A percentile compares a stretch with the other conserved stretches of the same genome.
Evolutionary conservation across 2,113 vertebrate species (phyloP).

Genomic region (Microcebus jonahi): DNA sequence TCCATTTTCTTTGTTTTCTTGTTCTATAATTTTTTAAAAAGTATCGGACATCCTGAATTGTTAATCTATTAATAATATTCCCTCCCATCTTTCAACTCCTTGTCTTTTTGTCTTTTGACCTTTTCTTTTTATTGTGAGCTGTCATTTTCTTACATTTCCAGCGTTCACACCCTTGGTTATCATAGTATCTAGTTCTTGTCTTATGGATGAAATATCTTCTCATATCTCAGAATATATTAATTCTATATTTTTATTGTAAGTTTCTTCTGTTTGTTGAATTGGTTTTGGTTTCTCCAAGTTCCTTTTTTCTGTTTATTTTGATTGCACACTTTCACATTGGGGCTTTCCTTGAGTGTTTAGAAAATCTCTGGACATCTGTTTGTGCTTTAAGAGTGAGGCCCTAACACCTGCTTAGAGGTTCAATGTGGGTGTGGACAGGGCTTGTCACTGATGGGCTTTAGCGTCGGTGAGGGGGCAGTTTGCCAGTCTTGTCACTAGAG

Average conservation of each 20-base stretch:
- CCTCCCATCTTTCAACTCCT: not conserved
- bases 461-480: not conserved
- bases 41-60: not conserved
- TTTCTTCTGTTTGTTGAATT: not conserved
- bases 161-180: not conserved
- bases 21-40: not conserved
- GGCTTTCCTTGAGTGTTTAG: not conserved
- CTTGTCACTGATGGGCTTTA: not conserved
- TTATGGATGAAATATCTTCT: not conserved
- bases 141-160: not conserved
- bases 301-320: not conserved
- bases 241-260: not conserved
- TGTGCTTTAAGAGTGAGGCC: not conserved
- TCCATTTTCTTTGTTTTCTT: not conserved
- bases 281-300: not conserved
- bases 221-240: not conserved
- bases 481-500: not conserved
- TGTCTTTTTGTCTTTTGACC: not conserved
- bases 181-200: not conserved
- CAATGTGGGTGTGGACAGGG: not conserved
- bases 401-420: not conserved
- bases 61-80: not conserved
- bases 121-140: not conserved
- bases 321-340: not conserved
- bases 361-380: constrained; percentile 5